Evolutionary conservation across 2,888 invertebrate genomes (phyloP).

Genomic region (Boloria selene): DNA sequence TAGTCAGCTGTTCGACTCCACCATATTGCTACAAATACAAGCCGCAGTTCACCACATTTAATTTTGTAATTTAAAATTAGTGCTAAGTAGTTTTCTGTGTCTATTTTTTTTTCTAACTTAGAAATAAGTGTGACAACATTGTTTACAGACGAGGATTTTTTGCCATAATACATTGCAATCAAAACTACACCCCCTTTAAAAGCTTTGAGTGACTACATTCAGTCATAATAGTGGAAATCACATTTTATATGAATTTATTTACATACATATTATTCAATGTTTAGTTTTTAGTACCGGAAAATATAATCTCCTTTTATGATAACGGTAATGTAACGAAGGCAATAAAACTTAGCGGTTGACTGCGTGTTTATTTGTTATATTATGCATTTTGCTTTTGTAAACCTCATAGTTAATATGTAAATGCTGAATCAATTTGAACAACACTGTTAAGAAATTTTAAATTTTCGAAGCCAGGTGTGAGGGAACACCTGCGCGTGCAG

Average conservation of each 20-base stretch:
- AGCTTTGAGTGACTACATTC: too few species aligned
- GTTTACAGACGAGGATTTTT: too few species aligned
- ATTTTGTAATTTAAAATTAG: too few species aligned
- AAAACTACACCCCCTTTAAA: too few species aligned
- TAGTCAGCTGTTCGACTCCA: too few species aligned
- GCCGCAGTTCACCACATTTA: too few species aligned
- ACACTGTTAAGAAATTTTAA: constrained; percentile 14
- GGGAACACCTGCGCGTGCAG: constrained; percentile 22
- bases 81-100: too few species aligned
- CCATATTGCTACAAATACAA: too few species aligned
- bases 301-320: not conserved
- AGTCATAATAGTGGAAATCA: too few species aligned
- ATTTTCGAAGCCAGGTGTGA: constrained; percentile 24
- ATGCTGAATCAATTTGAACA: constrained; percentile 19
- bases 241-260: not conserved
- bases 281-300: constrained; percentile 10
- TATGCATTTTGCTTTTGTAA: not conserved
- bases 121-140: too few species aligned
- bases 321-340: not conserved
- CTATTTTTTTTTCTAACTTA: too few species aligned
- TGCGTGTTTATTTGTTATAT: not conserved
- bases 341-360: constrained; percentile 1
- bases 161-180: too few species aligned
- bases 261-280: constrained; percentile 7
- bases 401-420: constrained; percentile 12